Percentiles rank a stretch among this genome's conserved stretches.
phyloP scores from a whole-genome alignment of 2,888 invertebrate species.

The Lomographa bimaculata region DNA sequence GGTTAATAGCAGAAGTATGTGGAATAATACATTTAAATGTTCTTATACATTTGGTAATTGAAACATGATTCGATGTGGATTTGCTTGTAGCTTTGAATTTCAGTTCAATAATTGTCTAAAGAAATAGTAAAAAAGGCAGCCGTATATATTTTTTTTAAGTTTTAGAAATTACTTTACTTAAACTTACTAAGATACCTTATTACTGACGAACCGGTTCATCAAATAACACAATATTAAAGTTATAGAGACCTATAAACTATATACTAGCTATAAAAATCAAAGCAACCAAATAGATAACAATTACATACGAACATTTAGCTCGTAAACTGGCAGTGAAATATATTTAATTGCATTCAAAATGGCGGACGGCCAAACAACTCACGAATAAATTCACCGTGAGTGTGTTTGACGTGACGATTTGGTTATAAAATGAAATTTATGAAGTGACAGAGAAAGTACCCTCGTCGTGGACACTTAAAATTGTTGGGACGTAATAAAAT shows the following conservation, averaged over 20 bases:
- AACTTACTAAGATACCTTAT: no score
- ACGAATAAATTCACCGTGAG: conserved; percentile 42
- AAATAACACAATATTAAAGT: no score
- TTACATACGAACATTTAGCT: conserved; percentile 28
- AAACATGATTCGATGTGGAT: no score
- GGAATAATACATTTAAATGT: conserved; percentile 2
- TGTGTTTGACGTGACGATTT: conserved; percentile 36
- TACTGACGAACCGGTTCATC: no score
- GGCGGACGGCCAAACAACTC: conserved; percentile 41
- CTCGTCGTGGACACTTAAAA: conserved; percentile 15
- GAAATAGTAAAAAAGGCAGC: no score
- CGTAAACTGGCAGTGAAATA: conserved; percentile 37
- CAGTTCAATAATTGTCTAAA: no score
- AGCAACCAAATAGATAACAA: conserved; percentile 20
- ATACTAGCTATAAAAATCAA: conserved; percentile 15
- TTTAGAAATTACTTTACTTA: no score
- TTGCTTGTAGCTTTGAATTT: no score
- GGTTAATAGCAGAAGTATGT: background rate
- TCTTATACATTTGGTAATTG: background rate
- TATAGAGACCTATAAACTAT: conserved; percentile 1
- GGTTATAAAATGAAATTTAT: conserved; percentile 47
- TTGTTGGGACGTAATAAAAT: conserved; percentile 24
- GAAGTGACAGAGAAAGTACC: conserved; percentile 29
- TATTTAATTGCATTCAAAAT: conserved; percentile 46
- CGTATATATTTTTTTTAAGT: no score